Evolutionary conservation across 2,113 vertebrate genomes (phyloP), one percentile per base, ranked within the genome.

Genomic region (Mobula birostris): DNA sequence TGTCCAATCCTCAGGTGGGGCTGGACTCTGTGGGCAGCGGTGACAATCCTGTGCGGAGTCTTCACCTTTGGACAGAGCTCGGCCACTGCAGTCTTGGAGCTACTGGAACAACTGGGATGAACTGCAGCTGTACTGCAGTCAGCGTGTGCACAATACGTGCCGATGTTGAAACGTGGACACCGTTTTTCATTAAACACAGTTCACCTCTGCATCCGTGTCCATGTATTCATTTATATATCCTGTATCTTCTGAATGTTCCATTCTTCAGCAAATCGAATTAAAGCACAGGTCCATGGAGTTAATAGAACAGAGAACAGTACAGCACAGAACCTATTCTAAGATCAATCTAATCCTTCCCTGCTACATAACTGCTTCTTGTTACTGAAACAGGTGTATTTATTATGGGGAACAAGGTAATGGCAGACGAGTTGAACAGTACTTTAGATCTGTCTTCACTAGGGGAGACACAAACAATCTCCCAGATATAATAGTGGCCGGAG

Each of bases 21-120:
- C 91, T 95, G 99, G 95, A 96, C 97, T 0, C 19, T 94, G 29
- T 99, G 99, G 99, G 99, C 98, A 0, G 96, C 96, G 7, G 94
- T 98, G 94, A 98, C 97, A 0, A 95, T 98, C 90, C 95, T 99
- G 24, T 96, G 97, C 0, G 99, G 99, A 0, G 95, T 97, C 40
- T 99, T 98, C 94, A 97, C 99, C 95, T 99, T 99, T 0, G 98
- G 98, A n/a, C 99, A 99, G 96, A 99, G 98, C 94, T 98, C 97
- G 9, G 97, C 97, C 68, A 96, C 96, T 0, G 97, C 98, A 0
- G 74, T 98, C 95, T 95, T 98, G 97, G 97, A 98, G 94, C 95
- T 98, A 83, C 32, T 97, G 0, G 96, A 96, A 76, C 96, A 95
- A 88, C 66, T 32, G 32, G 48, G 48, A 63, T 94, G n/a, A 9